These are phyloP conservation scores for Sarcophaga peregrina DNA, from an alignment of 1,140 invertebrate species.

Conservation along the genomic window DNA sequence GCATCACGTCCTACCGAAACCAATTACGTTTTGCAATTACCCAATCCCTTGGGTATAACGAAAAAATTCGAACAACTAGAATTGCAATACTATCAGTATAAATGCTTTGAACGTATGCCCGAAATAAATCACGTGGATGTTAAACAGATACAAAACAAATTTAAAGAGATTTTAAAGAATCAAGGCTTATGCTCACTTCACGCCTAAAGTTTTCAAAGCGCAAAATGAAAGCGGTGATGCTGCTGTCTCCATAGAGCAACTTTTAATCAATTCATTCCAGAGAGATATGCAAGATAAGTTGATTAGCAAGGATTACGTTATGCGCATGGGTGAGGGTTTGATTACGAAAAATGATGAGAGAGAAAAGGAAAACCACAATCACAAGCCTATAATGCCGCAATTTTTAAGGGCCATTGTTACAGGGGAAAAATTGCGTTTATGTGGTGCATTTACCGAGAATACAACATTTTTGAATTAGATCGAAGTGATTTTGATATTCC, in stretches of 20 bases:
- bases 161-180: slow-evolving; percentile 55
- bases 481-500: neutral
- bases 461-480: slow-evolving; percentile 53
- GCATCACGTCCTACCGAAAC: neutral
- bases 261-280: slow-evolving; percentile 47
- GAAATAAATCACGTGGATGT: slow-evolving; percentile 28
- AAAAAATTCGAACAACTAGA: slow-evolving; percentile 53
- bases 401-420: slow-evolving; percentile 62
- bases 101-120: slow-evolving; percentile 55
- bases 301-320: slow-evolving; percentile 62
- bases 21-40: slow-evolving; percentile 46
- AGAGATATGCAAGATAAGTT: slow-evolving; percentile 53
- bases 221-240: slow-evolving; percentile 41
- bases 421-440: slow-evolving; percentile 59
- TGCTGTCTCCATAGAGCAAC: slow-evolving; percentile 47
- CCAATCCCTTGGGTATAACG: slow-evolving; percentile 44
- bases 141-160: slow-evolving; percentile 52
- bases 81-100: slow-evolving; percentile 57
- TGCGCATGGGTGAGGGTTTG: slow-evolving; percentile 51
- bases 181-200: slow-evolving; percentile 55
- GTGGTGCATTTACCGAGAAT: slow-evolving; percentile 64
- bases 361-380: neutral
- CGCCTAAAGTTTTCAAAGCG: slow-evolving; percentile 25
- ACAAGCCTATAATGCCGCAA: slow-evolving; percentile 54
- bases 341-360: slow-evolving; percentile 47